phyloP scores from a whole-genome alignment of 1,140 invertebrate genomes.

The Eciton burchellii region DNA sequence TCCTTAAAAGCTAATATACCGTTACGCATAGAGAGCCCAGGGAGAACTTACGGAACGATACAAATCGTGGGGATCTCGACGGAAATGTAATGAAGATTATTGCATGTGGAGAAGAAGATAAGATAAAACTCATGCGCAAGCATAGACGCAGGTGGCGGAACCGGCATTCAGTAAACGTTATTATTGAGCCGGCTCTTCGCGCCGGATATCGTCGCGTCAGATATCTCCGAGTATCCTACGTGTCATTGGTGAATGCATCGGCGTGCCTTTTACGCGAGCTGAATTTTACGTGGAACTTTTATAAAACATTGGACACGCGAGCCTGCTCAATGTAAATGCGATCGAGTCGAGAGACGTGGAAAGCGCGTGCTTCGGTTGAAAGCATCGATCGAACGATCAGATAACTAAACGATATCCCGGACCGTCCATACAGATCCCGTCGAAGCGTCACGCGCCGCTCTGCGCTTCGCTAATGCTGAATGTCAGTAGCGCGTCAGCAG shows the following conservation, averaged over 20 bases:
- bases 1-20: constrained; percentile 3
- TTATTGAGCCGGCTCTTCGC: constrained; percentile 5
- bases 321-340: too few species aligned
- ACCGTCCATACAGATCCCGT: background rate
- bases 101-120: background rate
- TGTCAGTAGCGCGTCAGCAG: constrained; percentile 5
- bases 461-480: constrained; percentile 14
- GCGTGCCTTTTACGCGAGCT: too few species aligned
- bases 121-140: constrained; percentile 17
- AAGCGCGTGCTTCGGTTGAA: too few species aligned
- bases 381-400: too few species aligned
- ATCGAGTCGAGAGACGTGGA: too few species aligned
- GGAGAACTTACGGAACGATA: constrained; percentile 4
- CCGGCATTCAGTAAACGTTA: background rate
- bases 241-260: too few species aligned
- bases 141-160: constrained; percentile 19
- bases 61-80: background rate
- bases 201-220: constrained; percentile 3
- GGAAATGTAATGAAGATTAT: constrained; percentile 10
- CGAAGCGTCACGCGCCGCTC: too few species aligned
- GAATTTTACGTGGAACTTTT: too few species aligned
- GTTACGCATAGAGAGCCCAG: constrained; percentile 11
- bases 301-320: too few species aligned
- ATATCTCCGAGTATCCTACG: background rate
- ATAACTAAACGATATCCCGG: too few species aligned